Evolutionary conservation across 2,797 vertebrate species (phyloP).

Genomic region (Anisognathus igniventris): DNA sequence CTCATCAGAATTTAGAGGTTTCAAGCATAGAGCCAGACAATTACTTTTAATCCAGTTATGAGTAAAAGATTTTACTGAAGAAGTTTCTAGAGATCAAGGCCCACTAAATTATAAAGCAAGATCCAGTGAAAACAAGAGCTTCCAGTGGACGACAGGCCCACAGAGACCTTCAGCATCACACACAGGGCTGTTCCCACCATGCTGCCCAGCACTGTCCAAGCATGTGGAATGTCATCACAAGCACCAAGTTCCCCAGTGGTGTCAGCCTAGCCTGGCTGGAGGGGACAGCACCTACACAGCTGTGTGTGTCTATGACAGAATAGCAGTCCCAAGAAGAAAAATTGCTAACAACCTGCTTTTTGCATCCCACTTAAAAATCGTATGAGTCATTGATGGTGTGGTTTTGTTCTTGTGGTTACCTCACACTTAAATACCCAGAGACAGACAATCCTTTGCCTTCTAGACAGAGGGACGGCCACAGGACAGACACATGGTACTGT

Average conservation of each 20-base stretch:
- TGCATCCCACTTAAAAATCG: not conserved
- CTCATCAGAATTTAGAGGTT: not conserved
- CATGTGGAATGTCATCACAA: not conserved
- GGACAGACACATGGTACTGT: not conserved
- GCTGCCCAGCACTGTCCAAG: not conserved
- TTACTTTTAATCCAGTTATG: not conserved
- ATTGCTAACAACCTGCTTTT: not conserved
- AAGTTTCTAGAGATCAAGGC: not conserved
- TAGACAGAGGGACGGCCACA: fast-evolving
- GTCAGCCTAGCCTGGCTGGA: not conserved
- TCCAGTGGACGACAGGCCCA: not conserved
- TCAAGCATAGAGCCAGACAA: not conserved
- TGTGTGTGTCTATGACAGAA: not conserved
- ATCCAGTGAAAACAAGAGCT: not conserved
- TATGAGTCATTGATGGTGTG: not conserved
- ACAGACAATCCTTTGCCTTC: not conserved
- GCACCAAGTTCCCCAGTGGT: fast-evolving
- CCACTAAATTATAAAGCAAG: not conserved
- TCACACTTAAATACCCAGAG: not conserved
- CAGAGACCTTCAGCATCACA: not conserved
- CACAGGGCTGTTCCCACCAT: fast-evolving
- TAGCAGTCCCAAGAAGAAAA: not conserved
- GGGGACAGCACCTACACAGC: no score
- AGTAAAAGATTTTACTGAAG: not conserved
- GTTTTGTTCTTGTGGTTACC: not conserved